Conservation (phyloP, 2,113 vertebrate species). For the Callocephalon fimbriatum region DNA sequence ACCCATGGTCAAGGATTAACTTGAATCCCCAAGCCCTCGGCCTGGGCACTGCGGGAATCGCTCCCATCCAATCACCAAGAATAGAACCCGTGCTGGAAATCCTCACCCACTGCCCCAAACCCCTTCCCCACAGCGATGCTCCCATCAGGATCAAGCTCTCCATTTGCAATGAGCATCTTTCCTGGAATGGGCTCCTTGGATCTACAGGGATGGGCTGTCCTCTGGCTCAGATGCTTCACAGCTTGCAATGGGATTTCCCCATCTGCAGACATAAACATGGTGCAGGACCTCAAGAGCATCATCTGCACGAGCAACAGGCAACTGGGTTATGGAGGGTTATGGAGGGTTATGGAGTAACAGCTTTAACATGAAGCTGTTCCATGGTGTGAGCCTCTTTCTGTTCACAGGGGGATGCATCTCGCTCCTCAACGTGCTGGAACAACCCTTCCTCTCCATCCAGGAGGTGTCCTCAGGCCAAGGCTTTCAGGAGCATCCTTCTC, state of each 20-base stretch:
- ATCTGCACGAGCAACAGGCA: neutral
- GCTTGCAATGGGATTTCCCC: fast-evolving
- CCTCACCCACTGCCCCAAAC: fast-evolving
- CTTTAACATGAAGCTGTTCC: neutral
- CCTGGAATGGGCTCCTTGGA: fast-evolving
- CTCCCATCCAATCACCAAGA: neutral
- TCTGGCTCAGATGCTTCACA: fast-evolving
- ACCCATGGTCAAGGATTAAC: neutral
- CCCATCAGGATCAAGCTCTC: fast-evolving
- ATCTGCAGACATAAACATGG: fast-evolving
- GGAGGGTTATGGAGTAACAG: fast-evolving
- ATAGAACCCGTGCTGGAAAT: neutral
- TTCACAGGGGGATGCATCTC: fast-evolving
- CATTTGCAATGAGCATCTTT: fast-evolving
- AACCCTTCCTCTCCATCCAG: fast-evolving
- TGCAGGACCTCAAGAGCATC: fast-evolving
- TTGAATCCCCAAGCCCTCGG: neutral
- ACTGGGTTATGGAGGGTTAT: fast-evolving
- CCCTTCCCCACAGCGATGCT: fast-evolving
- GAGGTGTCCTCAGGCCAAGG: neutral
- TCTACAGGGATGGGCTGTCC: neutral
- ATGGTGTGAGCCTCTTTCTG: fast-evolving
- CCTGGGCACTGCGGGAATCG: neutral
- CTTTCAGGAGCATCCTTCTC: neutral
- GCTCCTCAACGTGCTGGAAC: fast-evolving